phyloP scores from a whole-genome alignment of 2,113 vertebrate genomes.

The Dipodomys stephensi region DNA sequence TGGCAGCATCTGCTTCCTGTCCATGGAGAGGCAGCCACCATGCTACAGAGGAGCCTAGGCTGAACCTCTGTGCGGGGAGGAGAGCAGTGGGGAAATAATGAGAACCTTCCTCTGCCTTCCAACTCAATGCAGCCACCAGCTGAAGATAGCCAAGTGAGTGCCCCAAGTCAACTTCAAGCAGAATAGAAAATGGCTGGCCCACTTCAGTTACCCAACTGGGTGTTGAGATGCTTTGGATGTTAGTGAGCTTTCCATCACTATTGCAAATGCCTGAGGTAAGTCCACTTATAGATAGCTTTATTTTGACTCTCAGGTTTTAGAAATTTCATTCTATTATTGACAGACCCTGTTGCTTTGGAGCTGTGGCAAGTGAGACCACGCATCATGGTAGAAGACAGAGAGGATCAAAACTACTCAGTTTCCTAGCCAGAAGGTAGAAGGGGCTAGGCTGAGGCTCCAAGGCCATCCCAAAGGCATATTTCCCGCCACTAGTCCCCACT shows the following conservation, averaged over 20 bases:
- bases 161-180: neutral
- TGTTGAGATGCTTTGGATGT: neutral
- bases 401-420: neutral
- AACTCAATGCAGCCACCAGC: neutral
- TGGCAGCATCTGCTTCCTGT: neutral
- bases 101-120: neutral
- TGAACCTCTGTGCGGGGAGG: neutral
- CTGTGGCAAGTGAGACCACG: neutral
- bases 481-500: too few relatives aligned
- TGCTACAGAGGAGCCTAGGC: neutral
- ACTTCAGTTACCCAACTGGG: neutral
- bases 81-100: neutral
- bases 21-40: neutral
- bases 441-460: too few relatives aligned
- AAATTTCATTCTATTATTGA: neutral
- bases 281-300: neutral
- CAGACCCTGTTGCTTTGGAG: neutral
- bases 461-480: too few relatives aligned
- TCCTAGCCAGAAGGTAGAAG: too few relatives aligned
- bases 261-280: neutral
- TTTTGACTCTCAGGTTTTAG: neutral
- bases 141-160: neutral
- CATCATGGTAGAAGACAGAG: too few relatives aligned
- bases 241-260: neutral
- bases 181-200: neutral